phyloP scores from a whole-genome alignment of 2,888 invertebrate species.

The Opisthograptis luteolata region DNA sequence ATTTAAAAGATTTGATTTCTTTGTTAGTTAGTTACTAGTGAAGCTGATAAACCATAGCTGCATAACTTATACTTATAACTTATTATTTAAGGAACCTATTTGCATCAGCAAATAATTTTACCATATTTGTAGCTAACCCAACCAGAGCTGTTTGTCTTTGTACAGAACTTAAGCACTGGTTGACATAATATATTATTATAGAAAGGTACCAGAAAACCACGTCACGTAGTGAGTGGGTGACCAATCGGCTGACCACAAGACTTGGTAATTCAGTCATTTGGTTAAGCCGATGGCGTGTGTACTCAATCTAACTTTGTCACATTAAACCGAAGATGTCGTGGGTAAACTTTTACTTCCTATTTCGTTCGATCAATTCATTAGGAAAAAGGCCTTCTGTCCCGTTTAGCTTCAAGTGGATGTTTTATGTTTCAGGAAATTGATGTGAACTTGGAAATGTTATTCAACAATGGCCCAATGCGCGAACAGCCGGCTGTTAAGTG shows the following conservation, averaged over 20 bases:
- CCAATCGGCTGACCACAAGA: neutral
- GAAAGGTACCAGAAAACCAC: neutral
- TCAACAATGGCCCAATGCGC: no score
- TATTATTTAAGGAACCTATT: no score
- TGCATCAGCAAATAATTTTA: no score
- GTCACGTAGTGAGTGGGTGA: conserved; percentile 7
- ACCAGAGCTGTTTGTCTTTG: no score
- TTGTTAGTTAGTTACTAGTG: no score
- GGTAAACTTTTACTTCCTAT: neutral
- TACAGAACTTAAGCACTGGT: no score
- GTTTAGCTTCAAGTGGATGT: neutral
- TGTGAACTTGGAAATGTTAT: no score
- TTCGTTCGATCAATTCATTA: neutral
- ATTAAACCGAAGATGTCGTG: neutral
- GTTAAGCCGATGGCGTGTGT: neutral
- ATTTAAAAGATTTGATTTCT: no score
- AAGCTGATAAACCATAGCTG: no score
- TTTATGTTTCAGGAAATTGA: neutral
- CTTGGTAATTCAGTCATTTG: neutral
- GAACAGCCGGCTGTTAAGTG: no score
- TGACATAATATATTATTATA: neutral
- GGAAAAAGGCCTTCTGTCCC: neutral
- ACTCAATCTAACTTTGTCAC: neutral
- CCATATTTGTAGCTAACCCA: no score
- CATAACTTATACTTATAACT: no score